phyloP scores from a whole-genome alignment of 2,888 invertebrate genomes.

The Leucozona laternaria region DNA sequence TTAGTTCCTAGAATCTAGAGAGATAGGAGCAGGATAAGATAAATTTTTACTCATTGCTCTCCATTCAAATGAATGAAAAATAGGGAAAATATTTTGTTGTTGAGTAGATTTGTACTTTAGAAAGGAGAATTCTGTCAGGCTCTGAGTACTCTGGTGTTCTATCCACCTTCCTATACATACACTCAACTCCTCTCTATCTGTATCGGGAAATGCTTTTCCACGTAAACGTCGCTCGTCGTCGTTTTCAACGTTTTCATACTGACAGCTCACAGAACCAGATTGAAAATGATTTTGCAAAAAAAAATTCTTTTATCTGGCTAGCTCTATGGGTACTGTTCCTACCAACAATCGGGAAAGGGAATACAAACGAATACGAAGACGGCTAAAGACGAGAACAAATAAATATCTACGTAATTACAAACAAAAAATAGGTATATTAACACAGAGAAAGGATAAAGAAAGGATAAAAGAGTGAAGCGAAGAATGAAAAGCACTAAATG shows the following conservation, averaged over 20 bases:
- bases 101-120: conserved; percentile 61
- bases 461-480: neutral
- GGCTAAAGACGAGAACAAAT: neutral
- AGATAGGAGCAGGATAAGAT: conserved; percentile 46
- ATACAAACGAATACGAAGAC: neutral
- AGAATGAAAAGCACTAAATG: conserved; percentile 48
- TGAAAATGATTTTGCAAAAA: conserved; percentile 62
- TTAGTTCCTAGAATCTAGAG: neutral
- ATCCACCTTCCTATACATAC: neutral
- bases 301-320: conserved; percentile 50
- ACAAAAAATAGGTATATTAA: conserved; percentile 2
- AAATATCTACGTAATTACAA: conserved; percentile 18
- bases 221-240: no score
- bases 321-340: neutral
- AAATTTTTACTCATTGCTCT: conserved; percentile 72
- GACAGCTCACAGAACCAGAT: conserved; percentile 46
- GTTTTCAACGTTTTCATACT: conserved; percentile 35
- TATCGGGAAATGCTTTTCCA: conserved; percentile 1
- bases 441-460: conserved; percentile 11
- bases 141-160: neutral
- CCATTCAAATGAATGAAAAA: conserved; percentile 71
- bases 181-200: conserved; percentile 30
- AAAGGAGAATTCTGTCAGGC: neutral
- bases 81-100: conserved; percentile 72
- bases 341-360: neutral